Evolutionary conservation across 2,888 invertebrate genomes (phyloP).

Genomic region (Eumacrocentrus americanus): DNA sequence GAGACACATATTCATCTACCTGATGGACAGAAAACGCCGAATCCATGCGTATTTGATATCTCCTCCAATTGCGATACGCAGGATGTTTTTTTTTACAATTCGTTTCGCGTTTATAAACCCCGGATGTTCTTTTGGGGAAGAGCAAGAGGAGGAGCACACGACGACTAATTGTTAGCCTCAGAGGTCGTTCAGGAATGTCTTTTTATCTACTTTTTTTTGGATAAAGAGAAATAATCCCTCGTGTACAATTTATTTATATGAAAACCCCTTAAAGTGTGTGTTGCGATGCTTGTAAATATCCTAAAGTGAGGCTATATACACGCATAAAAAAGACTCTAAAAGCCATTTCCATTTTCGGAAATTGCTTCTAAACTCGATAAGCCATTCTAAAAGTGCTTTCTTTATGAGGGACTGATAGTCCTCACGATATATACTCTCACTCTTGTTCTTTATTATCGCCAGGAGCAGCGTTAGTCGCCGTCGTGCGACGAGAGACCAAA

Average conservation of each 20-base stretch:
- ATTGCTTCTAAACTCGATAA: slow-evolving; percentile 28
- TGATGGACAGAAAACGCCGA: slow-evolving; percentile 16
- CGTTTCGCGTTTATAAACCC: no score
- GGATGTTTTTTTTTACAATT: slow-evolving; percentile 9
- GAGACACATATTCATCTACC: slow-evolving; percentile 28
- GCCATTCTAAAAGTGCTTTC: slow-evolving; percentile 18
- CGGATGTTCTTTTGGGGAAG: not conserved
- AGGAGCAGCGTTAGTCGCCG: not conserved
- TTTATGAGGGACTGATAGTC: slow-evolving; percentile 19
- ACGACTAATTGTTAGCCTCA: not conserved
- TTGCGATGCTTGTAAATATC: slow-evolving; percentile 10
- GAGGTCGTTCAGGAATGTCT: no score
- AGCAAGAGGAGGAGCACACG: not conserved
- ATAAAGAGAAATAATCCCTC: no score
- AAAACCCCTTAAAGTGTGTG: no score
- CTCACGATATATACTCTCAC: not conserved
- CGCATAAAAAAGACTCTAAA: slow-evolving; percentile 17
- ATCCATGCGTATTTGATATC: slow-evolving; percentile 24
- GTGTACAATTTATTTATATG: no score
- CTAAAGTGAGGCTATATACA: slow-evolving; percentile 3
- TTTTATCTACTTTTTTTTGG: no score
- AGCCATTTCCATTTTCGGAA: slow-evolving; percentile 24
- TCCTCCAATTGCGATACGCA: slow-evolving; percentile 22
- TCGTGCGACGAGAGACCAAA: slow-evolving; percentile 6
- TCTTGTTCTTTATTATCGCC: not conserved